Conservation (phyloP, 2,888 invertebrate species). For the Tubulanus polymorphus region DNA sequence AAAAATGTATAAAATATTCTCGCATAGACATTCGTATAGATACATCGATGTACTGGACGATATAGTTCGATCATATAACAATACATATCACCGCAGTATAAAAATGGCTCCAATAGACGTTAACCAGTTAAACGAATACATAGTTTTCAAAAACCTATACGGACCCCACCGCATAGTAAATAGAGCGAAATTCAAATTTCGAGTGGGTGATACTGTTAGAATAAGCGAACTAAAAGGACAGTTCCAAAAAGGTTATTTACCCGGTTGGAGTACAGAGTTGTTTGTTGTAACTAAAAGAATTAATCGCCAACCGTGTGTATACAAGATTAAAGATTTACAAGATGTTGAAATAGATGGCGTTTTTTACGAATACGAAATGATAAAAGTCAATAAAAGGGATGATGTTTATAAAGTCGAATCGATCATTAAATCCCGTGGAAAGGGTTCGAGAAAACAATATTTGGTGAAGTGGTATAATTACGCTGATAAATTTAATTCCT, state of each 20-base stretch:
- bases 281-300: conserved; percentile 13
- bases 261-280: conserved; percentile 19
- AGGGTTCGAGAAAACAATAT: background rate
- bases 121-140: conserved; percentile 10
- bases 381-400: conserved; percentile 8
- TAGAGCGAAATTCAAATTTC: conserved; percentile 6
- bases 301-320: conserved; percentile 6
- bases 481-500: background rate
- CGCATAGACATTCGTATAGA: conserved; percentile 5
- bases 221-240: conserved; percentile 15
- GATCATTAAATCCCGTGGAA: conserved; percentile 8
- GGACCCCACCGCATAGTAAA: background rate
- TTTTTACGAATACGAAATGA: conserved; percentile 16
- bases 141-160: conserved; percentile 10
- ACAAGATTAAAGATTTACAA: conserved; percentile 10
- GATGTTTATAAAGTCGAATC: conserved; percentile 13
- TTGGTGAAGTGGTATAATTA: background rate
- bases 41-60: conserved; percentile 16
- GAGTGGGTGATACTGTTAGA: conserved; percentile 15
- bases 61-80: conserved; percentile 19
- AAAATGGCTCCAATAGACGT: conserved; percentile 15
- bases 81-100: conserved; percentile 17
- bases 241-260: conserved; percentile 20
- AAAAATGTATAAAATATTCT: conserved; percentile 19
- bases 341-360: conserved; percentile 12